Percentiles rank a stretch among this genome's conserved stretches.
Conservation (phyloP, 2,113 vertebrate genomes). For the Collichthys lucidus region DNA sequence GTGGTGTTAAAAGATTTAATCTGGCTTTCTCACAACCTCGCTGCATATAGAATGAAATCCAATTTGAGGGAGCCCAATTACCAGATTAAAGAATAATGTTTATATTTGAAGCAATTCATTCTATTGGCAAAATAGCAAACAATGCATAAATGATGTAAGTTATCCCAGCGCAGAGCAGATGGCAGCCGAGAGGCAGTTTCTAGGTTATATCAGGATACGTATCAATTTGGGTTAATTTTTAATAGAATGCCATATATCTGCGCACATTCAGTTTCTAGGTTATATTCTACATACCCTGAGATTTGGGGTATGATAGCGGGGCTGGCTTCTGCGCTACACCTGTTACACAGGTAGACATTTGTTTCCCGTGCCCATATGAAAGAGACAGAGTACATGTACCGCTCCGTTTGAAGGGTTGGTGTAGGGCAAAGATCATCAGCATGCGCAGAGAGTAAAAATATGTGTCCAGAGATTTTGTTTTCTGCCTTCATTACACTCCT, state of each 20-base stretch:
- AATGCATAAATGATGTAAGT: slow-evolving; percentile 57
- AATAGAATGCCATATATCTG: slow-evolving; percentile 18
- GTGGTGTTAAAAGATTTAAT: slow-evolving; percentile 41
- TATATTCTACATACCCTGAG: slow-evolving; percentile 11
- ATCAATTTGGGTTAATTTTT: slow-evolving; percentile 47
- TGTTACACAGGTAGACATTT: slow-evolving; percentile 21
- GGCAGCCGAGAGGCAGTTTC: slow-evolving; percentile 47
- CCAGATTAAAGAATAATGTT: slow-evolving; percentile 46
- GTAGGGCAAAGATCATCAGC: slow-evolving; percentile 57
- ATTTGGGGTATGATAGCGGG: neutral
- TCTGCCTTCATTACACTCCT: slow-evolving; percentile 51
- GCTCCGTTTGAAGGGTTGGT: slow-evolving; percentile 38
- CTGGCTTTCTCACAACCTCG: slow-evolving; percentile 27
- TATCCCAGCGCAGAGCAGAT: slow-evolving; percentile 45
- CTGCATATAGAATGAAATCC: slow-evolving; percentile 10
- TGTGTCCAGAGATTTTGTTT: slow-evolving; percentile 51
- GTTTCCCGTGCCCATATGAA: slow-evolving; percentile 25
- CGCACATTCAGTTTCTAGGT: slow-evolving; percentile 7
- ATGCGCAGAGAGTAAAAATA: slow-evolving; percentile 52
- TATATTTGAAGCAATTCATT: slow-evolving; percentile 38
- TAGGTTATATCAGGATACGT: slow-evolving; percentile 34
- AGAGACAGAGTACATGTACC: neutral
- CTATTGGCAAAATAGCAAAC: slow-evolving; percentile 37
- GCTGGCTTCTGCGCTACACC: slow-evolving; percentile 27
- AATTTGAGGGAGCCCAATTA: slow-evolving; percentile 19